phyloP scores from a whole-genome alignment of 2,888 invertebrate species.

The Andrena camellia region DNA sequence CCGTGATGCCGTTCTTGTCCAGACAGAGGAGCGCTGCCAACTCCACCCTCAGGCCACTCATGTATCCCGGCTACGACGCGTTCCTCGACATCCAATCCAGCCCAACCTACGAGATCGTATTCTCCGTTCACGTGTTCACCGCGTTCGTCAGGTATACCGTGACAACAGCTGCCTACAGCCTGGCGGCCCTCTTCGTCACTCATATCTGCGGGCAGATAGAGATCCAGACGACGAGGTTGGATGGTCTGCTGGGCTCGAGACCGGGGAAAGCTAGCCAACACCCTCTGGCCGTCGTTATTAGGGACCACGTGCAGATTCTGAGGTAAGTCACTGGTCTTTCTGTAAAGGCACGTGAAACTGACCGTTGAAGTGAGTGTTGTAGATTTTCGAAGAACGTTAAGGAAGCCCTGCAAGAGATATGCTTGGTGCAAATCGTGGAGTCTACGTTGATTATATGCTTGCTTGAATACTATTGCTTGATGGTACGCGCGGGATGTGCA shows the following conservation, averaged over 20 bases:
- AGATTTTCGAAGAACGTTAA: conserved; percentile 56
- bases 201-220: conserved; percentile 68
- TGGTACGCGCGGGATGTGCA: conserved; percentile 62
- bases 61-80: conserved; percentile 35
- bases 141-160: conserved; percentile 69
- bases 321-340: conserved; percentile 11
- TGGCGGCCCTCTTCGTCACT: conserved; percentile 58
- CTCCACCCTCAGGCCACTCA: background rate
- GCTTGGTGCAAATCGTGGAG: conserved; percentile 76
- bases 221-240: conserved; percentile 36
- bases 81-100: conserved; percentile 66
- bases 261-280: background rate
- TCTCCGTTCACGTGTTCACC: conserved; percentile 64
- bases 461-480: conserved; percentile 77
- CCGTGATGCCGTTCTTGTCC: conserved; percentile 7
- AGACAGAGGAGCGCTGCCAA: conserved; percentile 9
- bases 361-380: background rate
- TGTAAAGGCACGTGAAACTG: background rate
- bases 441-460: conserved; percentile 79
- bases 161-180: conserved; percentile 59
- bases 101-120: conserved; percentile 76
- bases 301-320: conserved; percentile 2
- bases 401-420: conserved; percentile 72
- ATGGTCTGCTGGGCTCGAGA: background rate
- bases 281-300: background rate